Conservation (phyloP, 2,113 vertebrate genomes). For the Mormoops blainvillei region DNA sequence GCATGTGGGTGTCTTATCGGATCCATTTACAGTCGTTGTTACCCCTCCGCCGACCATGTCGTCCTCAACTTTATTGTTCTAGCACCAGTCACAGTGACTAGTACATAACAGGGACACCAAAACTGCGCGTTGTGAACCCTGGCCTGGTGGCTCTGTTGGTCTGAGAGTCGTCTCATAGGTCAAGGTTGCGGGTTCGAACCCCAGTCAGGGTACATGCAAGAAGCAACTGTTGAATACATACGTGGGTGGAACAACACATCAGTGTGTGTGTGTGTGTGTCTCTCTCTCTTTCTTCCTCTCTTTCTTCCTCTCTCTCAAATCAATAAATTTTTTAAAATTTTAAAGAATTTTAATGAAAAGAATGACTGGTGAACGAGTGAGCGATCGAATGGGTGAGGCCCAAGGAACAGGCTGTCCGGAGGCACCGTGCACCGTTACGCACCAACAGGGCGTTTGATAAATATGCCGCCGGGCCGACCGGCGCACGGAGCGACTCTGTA, state of each 20-base stretch:
- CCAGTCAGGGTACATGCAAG: no score
- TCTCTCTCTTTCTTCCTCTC: no score
- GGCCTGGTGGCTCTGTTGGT: no score
- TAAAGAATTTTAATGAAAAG: background rate
- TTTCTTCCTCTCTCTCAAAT: no score
- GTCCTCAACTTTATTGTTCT: background rate
- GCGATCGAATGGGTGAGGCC: background rate
- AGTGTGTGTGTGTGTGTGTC: no score
- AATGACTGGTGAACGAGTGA: background rate
- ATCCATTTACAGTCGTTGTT: background rate
- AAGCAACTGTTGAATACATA: no score
- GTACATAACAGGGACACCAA: background rate
- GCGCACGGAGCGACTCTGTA: constrained; percentile 11
- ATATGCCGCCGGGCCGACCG: background rate
- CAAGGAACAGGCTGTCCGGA: background rate
- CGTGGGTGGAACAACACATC: no score
- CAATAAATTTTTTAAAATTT: no score
- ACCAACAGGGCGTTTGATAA: constrained; percentile 45
- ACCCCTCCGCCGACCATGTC: background rate
- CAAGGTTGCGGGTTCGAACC: no score
- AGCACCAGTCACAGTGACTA: background rate
- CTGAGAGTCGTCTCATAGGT: no score
- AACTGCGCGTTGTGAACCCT: background rate
- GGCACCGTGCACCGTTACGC: background rate
- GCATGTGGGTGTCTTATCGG: background rate